These are phyloP conservation scores for Piprites chloris DNA, from an alignment of 2,113 vertebrate genomes.

Conservation along the genomic window DNA sequence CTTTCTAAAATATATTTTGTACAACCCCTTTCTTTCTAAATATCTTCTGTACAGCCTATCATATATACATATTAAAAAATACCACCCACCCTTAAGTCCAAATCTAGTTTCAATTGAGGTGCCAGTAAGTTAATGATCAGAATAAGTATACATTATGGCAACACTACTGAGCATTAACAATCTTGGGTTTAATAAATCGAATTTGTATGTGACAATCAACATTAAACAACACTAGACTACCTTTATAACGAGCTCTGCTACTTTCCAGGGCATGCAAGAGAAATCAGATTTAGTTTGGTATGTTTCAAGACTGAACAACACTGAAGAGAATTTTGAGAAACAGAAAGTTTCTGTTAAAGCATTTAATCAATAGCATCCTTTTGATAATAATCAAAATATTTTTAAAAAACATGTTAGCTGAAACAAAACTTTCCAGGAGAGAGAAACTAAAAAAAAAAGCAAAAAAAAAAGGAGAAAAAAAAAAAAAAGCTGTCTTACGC, in stretches of 20 bases:
- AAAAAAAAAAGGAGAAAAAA: not conserved
- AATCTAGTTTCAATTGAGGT: not conserved
- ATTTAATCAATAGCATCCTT: not conserved
- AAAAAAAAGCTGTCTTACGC: not conserved
- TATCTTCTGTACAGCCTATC: not conserved
- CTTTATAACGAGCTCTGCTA: not conserved
- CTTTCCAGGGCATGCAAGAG: not conserved
- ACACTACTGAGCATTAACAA: fast-evolving
- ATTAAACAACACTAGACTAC: not conserved
- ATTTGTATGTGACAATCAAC: not conserved
- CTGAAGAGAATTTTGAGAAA: not conserved
- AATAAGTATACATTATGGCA: not conserved
- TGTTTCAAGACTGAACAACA: not conserved
- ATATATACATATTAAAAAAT: not conserved
- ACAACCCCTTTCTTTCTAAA: not conserved
- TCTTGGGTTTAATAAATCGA: not conserved
- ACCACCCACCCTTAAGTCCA: not conserved
- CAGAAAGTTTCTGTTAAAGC: not conserved
- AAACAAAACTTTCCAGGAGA: not conserved
- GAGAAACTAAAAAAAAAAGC: not conserved
- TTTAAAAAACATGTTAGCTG: not conserved
- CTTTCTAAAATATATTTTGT: not conserved
- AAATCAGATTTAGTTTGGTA: not conserved
- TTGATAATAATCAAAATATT: not conserved
- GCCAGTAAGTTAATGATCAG: not conserved